Base-by-base conservation (phyloP, 1,140 invertebrate species). In the Liolophura sinensis region DNA sequence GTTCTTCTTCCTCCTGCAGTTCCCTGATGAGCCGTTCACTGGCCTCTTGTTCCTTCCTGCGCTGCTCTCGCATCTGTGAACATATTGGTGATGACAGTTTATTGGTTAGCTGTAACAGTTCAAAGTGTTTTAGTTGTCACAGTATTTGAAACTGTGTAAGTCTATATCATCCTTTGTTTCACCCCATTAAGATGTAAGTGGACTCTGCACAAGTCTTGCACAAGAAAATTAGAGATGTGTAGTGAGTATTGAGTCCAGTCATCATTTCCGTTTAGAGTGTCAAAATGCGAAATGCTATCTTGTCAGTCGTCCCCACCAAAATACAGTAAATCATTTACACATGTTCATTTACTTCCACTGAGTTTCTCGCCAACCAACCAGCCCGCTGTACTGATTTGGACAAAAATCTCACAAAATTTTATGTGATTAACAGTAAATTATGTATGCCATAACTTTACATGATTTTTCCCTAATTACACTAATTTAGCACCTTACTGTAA, bases 1-100 rank as follows among this genome's bases (percentile, higher is more conserved):
- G 20, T 18, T 69, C 57, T 47, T 78, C 75, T 20, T 76, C 73
- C 22, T 72, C 72, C 22, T 74, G 67, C 25, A 81, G 62, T 11
- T 71, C 25, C 14, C 48, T 58, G 16, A 81, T 78, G 31, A 81
- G 62, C 0, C 62, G 67, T 46, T 69, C 73, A 68, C 79, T 81
- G 0, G 78, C 78, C 51, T 77, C 77, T 18, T 71, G 66, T 57
- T 79, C 77, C 18, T 58, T 63, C 12, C 59, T 60, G 15, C 65
- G 59, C 63, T 77, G 73, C 14, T 71, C 70, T 27, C 58, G 65
- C 40, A 78, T 67, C 75, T 76, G 64, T 15, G 49, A 60, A 60
- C 16, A 60, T 18, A 14, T n/a, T n/a, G n/a, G n/a, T 50, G n/a
- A 50, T 50, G n/a, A 50, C n/a, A 15, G 14, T 15, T 14, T n/a